These are phyloP conservation scores for Eulemur macaco DNA, from an alignment of 2,113 vertebrate genomes.

Conservation along the genomic window DNA sequence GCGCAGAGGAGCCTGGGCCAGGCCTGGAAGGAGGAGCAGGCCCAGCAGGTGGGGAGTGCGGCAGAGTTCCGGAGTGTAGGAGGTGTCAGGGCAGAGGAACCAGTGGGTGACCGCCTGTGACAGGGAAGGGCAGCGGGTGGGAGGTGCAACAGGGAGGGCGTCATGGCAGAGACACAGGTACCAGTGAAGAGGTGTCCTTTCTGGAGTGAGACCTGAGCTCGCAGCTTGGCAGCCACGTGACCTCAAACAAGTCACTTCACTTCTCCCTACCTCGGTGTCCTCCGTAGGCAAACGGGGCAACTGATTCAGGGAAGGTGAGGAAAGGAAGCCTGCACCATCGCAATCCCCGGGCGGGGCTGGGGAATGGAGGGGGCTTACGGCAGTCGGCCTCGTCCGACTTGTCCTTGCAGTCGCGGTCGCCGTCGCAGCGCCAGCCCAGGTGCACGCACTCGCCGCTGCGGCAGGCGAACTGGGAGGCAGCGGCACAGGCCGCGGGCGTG, in stretches of 20 bases:
- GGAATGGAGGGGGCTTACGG: slow-evolving; percentile 87
- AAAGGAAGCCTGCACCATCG: not conserved
- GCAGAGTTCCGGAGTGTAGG: not conserved
- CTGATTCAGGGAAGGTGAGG: not conserved
- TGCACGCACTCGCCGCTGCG: slow-evolving; percentile 94
- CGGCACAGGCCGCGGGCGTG: slow-evolving; percentile 86
- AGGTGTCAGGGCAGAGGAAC: not conserved
- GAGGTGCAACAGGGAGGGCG: not conserved
- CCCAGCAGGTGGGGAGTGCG: not conserved
- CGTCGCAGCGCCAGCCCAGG: slow-evolving; percentile 97
- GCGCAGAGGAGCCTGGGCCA: not conserved
- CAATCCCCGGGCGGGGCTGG: not conserved
- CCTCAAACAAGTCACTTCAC: not conserved
- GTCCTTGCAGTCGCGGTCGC: slow-evolving; percentile 97
- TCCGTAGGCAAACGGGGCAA: not conserved
- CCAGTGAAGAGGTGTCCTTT: not conserved
- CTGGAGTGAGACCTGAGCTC: not conserved
- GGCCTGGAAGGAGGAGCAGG: not conserved
- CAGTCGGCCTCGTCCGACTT: slow-evolving; percentile 96
- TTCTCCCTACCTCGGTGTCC: not conserved
- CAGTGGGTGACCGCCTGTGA: not conserved
- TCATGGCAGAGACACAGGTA: not conserved
- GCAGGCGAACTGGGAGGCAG: slow-evolving; percentile 92
- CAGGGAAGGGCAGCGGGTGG: not conserved
- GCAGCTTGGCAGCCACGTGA: not conserved